Base-by-base conservation (phyloP, 2,113 vertebrate species). In the Glaucomys volans region DNA sequence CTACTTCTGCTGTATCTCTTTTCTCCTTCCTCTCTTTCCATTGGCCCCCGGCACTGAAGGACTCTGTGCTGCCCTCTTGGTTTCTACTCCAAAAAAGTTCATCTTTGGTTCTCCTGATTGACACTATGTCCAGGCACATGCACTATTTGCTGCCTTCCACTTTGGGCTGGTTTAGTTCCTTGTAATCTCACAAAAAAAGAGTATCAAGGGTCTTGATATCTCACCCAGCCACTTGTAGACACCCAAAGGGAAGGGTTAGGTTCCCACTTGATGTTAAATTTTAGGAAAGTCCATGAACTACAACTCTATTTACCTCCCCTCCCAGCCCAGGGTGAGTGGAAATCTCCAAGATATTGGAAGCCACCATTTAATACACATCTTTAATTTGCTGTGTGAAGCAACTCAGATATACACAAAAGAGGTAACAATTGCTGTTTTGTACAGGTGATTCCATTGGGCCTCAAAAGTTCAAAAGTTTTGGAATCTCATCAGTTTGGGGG, bases 281-380 rank as follows among this genome's bases (percentile, higher is more conserved):
- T 90, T 69, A 62, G 28, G 2, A 66, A 93, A 59, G 6, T 66
- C 4, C 30, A 76, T 37, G 35, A 74, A 35, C 17, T 77, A 40
- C n/a, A 57, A 82, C 28, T 40, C 16, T 54, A 59, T 59, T 90
- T 40, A 64, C 77, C 64, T 96, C 28, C 40, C 44, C 17, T 84
- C 42, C 22, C 17, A 71, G 42, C 18, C 12, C 35, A 24, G 35
- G 10, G 32, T 77, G 96, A 94, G 40, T 97, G 95, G 26, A 74
- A 96, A 91, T 93, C 79, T 91, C 10, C 95, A 94, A 96, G 94
- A 96, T 96, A 97, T 12, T 13, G 17, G 26, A 71, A 47, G 52
- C 83, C 57, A 82, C 35, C 67, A 79, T 97, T 96, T 47, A 40
- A 93, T 40, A 54, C 67, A 95, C 66, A 80, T 35, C 20, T 47